Evolutionary conservation across 2,888 invertebrate species (phyloP), one percentile per base, ranked within the genome.

Genomic region (Ypsolopha scabrella): DNA sequence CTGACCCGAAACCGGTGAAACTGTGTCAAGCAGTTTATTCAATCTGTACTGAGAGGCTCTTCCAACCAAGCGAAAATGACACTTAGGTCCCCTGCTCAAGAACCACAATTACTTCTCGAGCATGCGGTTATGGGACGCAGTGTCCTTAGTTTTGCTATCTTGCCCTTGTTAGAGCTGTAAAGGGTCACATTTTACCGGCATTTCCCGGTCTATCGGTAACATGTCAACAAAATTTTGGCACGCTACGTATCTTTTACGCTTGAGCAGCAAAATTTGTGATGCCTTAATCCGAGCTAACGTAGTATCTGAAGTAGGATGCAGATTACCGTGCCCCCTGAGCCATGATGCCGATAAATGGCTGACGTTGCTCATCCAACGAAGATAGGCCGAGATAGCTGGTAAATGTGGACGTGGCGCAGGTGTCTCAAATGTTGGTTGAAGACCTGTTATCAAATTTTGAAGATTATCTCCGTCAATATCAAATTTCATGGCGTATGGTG

Each of bases 21-120:
- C 80, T 86, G 81, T 86, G 86, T 86, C 86, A 86, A 86, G 86
- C 78, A 79, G 86, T 86, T 86, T 86, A 86, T 86, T 86, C 83
- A 86, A 86, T 86, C 82, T 83, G 77, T 67, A 66, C 69, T 37
- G 7, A 64, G 59, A 55, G 55, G 44, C 51, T 36, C 43, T 38
- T 35, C 8, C 43, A 24, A 51, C 50, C 72, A 65, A 54, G 60
- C 67, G 55, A 75, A 70, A 72, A 56, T 65, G 62, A 57, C 57
- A 58, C 63, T 58, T 74, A 63, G 35, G n/a, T 39, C 50, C 41
- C 52, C 48, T 52, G 10, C 8, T 51, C 65, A 80, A 60, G 68
- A 77, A 65, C 53, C 60, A 64, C 10, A 54, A 66, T 67, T 13
- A 10, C 39, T n/a, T 41, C 49, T 7, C 11, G 24, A 7, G 33